Percentiles rank a stretch among this genome's conserved stretches.
These are phyloP conservation scores for Gari tellinella DNA, from an alignment of 2,888 invertebrate genomes.

Conservation along the genomic window DNA sequence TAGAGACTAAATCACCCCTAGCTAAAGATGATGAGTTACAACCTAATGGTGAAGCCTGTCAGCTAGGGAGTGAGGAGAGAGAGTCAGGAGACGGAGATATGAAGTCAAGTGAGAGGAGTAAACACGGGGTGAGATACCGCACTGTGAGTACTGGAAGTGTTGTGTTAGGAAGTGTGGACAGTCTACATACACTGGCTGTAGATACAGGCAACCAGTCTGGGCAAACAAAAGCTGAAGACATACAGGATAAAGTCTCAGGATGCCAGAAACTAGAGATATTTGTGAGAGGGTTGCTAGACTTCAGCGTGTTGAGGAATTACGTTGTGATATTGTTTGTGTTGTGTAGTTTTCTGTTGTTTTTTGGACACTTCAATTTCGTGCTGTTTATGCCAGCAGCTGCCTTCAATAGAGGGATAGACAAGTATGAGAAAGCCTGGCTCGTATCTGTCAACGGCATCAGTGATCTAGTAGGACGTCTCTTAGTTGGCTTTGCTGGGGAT, in stretches of 20 bases:
- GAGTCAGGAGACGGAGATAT: too few relatives aligned
- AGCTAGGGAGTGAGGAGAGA: too few relatives aligned
- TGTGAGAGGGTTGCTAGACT: conserved; percentile 64
- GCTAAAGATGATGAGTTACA: not conserved
- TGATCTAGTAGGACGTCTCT: conserved; percentile 71
- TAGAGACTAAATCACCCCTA: conserved; percentile 1
- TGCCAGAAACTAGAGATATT: conserved; percentile 26
- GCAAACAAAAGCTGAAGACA: conserved; percentile 8
- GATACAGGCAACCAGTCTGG: conserved; percentile 22
- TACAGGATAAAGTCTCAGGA: conserved; percentile 17
- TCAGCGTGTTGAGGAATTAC: conserved; percentile 67
- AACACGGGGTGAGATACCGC: not conserved
- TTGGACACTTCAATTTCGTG: conserved; percentile 78
- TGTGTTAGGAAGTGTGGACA: conserved; percentile 63
- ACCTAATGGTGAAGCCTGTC: not conserved
- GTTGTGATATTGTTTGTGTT: conserved; percentile 66
- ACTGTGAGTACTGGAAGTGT: conserved; percentile 66
- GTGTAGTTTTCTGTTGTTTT: conserved; percentile 71
- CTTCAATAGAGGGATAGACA: conserved; percentile 52
- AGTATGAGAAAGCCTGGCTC: conserved; percentile 69
- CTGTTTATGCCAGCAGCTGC: conserved; percentile 72
- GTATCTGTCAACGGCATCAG: conserved; percentile 75
- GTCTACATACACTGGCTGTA: conserved; percentile 40
- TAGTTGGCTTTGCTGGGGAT: conserved; percentile 71
- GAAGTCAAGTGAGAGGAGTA: too few relatives aligned